phyloP scores from a whole-genome alignment of 2,888 invertebrate species.

The Sarcophaga rosellei region DNA sequence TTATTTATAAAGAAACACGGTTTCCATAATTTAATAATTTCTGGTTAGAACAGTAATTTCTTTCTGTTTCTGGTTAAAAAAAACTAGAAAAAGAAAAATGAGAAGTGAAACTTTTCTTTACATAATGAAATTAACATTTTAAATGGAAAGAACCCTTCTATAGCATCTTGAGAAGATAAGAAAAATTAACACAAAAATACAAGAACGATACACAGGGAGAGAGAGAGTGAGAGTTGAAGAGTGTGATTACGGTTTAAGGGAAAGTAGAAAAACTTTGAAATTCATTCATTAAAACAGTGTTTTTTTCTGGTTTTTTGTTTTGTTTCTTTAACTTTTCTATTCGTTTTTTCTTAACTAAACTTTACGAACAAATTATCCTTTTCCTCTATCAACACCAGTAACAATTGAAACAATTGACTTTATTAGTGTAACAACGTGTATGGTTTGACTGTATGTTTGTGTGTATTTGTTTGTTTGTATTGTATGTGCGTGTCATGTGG shows the following conservation, averaged over 20 bases:
- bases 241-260: too few relatives aligned
- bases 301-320: background rate
- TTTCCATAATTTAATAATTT: too few relatives aligned
- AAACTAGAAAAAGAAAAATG: slow-evolving; percentile 1
- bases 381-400: slow-evolving; percentile 22
- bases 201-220: too few relatives aligned
- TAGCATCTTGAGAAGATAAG: background rate
- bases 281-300: slow-evolving; percentile 47
- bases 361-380: slow-evolving; percentile 57
- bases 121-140: slow-evolving; percentile 45
- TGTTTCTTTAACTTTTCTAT: background rate
- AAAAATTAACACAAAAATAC: too few relatives aligned
- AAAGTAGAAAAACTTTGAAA: slow-evolving; percentile 34
- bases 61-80: too few relatives aligned
- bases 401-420: slow-evolving; percentile 53
- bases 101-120: slow-evolving; percentile 28
- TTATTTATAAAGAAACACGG: too few relatives aligned
- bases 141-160: background rate
- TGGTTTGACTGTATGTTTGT: background rate
- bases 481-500: slow-evolving; percentile 20
- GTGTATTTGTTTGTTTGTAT: background rate
- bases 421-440: slow-evolving; percentile 26
- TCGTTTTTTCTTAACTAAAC: slow-evolving; percentile 26
- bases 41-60: too few relatives aligned
- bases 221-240: too few relatives aligned